Evolutionary conservation across 2,888 invertebrate species (phyloP), one percentile per base, ranked within the genome.

Genomic region (Calameuta idolon): DNA sequence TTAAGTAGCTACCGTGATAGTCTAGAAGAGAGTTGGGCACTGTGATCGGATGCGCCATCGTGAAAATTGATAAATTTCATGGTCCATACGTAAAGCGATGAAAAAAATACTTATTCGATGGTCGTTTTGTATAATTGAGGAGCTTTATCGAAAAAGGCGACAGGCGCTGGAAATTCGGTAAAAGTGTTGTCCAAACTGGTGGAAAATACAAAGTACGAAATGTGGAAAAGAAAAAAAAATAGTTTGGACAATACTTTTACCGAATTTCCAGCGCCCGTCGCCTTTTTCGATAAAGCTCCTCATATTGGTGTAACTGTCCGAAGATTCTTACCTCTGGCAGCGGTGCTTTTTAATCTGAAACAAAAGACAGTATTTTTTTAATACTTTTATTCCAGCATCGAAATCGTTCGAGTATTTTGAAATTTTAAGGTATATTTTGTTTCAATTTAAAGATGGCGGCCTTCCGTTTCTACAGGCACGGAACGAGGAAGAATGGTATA

Each of bases 291-390:
- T n/a, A n/a, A n/a, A n/a, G n/a, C n/a, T n/a, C n/a, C n/a, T n/a
- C n/a, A n/a, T n/a, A n/a, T n/a, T n/a, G n/a, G n/a, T 55, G 2
- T 55, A 9, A 23, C 23, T 55, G 55, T 55, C 5, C 12, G 31
- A 69, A 69, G 55, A 75, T 82, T 75, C 83, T 90, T 85, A 91
- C 91, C 91, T 90, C 90, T 87, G 86, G 90, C 90, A 77, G 89
- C 87, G 34, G 89, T 86, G 80, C 89, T 90, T 83, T 91, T 91
- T 81, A 91, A 84, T 83, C 90, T 90, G 90, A 79, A 90, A 90
- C 87, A 87, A 69, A 85, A 79, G 81, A 55, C 75, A 77, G 35
- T 78, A 5, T 76, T 12, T 23, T 23, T 23, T 55, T 55, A 55
- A 55, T 55, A 55, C 5, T 55, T 55, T 55, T 23, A 2, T 1